A percentile compares a stretch with the other conserved stretches of the same genome.
These are phyloP conservation scores for Melanophora roralis DNA, from an alignment of 2,888 invertebrate species.

Conservation along the genomic window DNA sequence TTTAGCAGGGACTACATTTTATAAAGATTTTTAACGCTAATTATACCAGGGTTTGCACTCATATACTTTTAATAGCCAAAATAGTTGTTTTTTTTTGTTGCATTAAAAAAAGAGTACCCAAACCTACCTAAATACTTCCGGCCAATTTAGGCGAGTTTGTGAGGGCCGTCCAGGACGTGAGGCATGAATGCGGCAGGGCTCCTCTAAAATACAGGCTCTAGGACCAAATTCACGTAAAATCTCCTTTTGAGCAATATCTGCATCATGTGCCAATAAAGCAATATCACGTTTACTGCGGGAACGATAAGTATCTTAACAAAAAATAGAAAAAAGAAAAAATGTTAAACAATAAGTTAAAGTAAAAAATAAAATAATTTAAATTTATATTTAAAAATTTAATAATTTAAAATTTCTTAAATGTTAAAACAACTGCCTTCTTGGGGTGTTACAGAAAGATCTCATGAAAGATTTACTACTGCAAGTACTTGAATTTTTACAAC, in stretches of 20 bases:
- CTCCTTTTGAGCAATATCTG: slow-evolving; percentile 86
- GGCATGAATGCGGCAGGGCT: slow-evolving; percentile 81
- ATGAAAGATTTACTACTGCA: slow-evolving; percentile 26
- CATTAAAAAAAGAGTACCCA: not conserved
- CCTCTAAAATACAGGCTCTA: slow-evolving; percentile 87
- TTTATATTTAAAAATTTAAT: too few relatives aligned
- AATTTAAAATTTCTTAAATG: too few relatives aligned
- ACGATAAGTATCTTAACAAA: slow-evolving; percentile 83
- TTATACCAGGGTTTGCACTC: too few relatives aligned
- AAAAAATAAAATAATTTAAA: too few relatives aligned
- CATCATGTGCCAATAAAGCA: slow-evolving; percentile 79
- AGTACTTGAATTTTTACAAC: not conserved
- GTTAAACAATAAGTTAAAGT: too few relatives aligned
- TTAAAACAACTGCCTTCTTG: not conserved
- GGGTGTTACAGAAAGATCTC: slow-evolving; percentile 4
- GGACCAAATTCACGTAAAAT: slow-evolving; percentile 86
- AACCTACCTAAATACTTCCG: slow-evolving; percentile 85
- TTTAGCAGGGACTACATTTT: too few relatives aligned
- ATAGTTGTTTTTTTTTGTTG: too few relatives aligned
- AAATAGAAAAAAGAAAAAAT: slow-evolving; percentile 8
- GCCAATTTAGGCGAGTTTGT: slow-evolving; percentile 63
- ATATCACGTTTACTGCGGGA: slow-evolving; percentile 81
- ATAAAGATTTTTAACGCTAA: too few relatives aligned
- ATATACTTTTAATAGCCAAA: too few relatives aligned
- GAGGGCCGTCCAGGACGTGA: slow-evolving; percentile 70